Conservation (phyloP, 2,797 vertebrate species). For the Silurus aristotelis region DNA sequence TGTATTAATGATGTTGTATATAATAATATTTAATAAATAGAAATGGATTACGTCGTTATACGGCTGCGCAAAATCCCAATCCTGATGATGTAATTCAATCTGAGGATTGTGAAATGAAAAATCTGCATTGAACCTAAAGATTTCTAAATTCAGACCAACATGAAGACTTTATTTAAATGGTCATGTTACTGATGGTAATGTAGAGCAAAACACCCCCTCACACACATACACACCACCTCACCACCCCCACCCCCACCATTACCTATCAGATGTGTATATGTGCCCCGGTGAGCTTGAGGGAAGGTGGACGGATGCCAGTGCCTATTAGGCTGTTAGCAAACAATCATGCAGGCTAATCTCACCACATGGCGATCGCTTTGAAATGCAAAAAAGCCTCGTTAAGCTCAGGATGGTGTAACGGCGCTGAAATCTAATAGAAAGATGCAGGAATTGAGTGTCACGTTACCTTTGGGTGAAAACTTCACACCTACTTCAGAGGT, state of each 20-base stretch:
- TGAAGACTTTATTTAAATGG: neutral
- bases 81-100: too few relatives aligned
- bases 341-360: slow-evolving; percentile 23
- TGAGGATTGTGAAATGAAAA: too few relatives aligned
- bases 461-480: neutral
- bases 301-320: slow-evolving; percentile 17
- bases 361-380: slow-evolving; percentile 32
- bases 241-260: too few relatives aligned
- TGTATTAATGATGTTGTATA: too few relatives aligned
- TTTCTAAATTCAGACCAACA: too few relatives aligned
- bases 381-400: slow-evolving; percentile 34
- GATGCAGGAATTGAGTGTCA: slow-evolving; percentile 6
- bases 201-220: neutral
- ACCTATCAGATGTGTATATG: neutral
- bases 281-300: neutral
- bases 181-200: neutral
- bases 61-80: too few relatives aligned
- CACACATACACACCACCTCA: neutral
- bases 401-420: slow-evolving; percentile 17
- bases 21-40: too few relatives aligned
- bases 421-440: slow-evolving; percentile 16
- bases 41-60: too few relatives aligned
- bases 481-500: slow-evolving; percentile 12
- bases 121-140: too few relatives aligned
- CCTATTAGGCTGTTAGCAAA: slow-evolving; percentile 28